Base-by-base conservation (phyloP, 2,797 vertebrate species). In the Odontamblyopus lacepedii region DNA sequence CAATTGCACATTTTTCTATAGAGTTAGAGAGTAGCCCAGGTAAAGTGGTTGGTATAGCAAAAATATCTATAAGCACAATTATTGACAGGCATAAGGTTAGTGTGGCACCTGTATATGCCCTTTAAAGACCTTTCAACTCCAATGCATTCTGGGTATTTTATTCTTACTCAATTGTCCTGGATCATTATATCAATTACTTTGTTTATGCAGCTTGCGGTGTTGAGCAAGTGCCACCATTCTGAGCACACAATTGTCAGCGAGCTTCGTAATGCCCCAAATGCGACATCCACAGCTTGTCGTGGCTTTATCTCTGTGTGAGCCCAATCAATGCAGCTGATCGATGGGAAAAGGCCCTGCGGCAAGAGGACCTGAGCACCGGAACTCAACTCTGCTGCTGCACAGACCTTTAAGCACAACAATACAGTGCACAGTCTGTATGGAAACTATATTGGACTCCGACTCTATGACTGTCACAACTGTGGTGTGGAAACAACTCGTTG, bases 311-410 rank as follows among this genome's bases (percentile, higher is more conserved):
- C 75, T 74, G 76, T 66, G 76, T 67, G 74, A 78, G 77, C 65
- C 63, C 74, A 67, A 87, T 90, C 87, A 81, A 88, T 87, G 75
- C 11, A 44, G 35, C 3, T 0, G 27, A 84, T 90, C 89, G 61
- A 87, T 88, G 50, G 77, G 48, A 79, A 81, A 90, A 87, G 77
- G 71, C 74, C 78, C 78, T 72, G 80, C 81, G 77, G 61, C 70
- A 60, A 68, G 51, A 60, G 71, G 71, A 75, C 56, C 64, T 1
- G n/a, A 60, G 63, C 67, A 66, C 4, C 9, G 67, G 51, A 67
- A 57, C 76, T 70, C 74, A 75, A 35, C 80, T 77, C 70, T 84
- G 73, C 77, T 64, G 8, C 74, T 73, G 66, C 30, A n/a, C 38
- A 82, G 72, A 26, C 26, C 0, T 6, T 80, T 5, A 80, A 38